Base-by-base conservation (phyloP, 1,140 invertebrate species). In the Hesperophylax magnus region DNA sequence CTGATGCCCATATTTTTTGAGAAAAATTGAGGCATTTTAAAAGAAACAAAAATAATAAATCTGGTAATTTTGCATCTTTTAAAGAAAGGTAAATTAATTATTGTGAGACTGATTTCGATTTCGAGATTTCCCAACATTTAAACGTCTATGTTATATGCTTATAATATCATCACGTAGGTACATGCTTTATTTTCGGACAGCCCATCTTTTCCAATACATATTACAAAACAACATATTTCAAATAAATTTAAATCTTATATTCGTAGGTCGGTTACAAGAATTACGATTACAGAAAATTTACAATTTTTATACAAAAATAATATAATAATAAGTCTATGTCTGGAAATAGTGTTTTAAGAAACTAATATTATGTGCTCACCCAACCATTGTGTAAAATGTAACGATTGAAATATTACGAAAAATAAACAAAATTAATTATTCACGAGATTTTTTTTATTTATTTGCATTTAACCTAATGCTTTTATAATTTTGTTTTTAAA, bases 301-400 rank as follows among this genome's bases (percentile, higher is more conserved):
- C 5, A 47, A 77, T 77, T 63, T 61, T 77, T 77, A 77, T 63
- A 77, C 58, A 63, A 77, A 75, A 18, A 27, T 15, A 22, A 22
- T n/a, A 24, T 31, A 24, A 75, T 56, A 7, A 18, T 75, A 60
- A 75, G 81, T 82, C 75, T 79, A 77, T 77, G 61, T 72, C 18
- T 61, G 34, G 75, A 61, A 20, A 74, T 82, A 75, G 69, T 77
- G 52, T 63, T 60, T 72, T 75, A 71, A 71, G 67, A 14, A 47
- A 47, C 9, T 47, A 47, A 47, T 52, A 52, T 54, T 79, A 80
- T 80, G 81, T 82, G 81, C 81, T 82, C 81, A 82, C 81, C n/a
- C 39, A 77, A 71, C 60, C 72, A 34, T 83, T 83, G 81, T 83
- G 79, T 80, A 83, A 78, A 60, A 81, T 83, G 82, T 81, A 81